These are phyloP conservation scores for Itoplectis maculator DNA, from an alignment of 2,888 invertebrate genomes.

Conservation along the genomic window DNA sequence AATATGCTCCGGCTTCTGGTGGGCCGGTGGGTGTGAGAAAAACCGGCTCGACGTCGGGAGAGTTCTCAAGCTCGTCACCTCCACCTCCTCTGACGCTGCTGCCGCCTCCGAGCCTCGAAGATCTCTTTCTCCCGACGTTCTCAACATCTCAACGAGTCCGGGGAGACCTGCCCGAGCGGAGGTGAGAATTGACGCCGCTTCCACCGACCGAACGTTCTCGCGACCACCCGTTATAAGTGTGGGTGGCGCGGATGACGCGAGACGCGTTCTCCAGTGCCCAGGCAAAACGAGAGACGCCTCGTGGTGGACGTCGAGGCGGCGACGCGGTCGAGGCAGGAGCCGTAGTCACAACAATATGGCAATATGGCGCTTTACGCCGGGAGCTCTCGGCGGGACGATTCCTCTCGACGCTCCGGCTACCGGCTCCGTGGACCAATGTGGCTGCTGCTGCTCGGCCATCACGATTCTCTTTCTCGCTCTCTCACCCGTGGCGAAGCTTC, in stretches of 20 bases:
- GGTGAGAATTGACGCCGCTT: slow-evolving; percentile 62
- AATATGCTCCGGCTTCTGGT: slow-evolving; percentile 24
- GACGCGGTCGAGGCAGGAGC: slow-evolving; percentile 36
- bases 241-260: slow-evolving; percentile 65
- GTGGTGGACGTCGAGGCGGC: no score
- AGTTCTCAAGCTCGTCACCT: slow-evolving; percentile 47
- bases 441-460: slow-evolving; percentile 26
- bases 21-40: slow-evolving; percentile 69
- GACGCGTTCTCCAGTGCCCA: slow-evolving; percentile 47
- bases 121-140: slow-evolving; percentile 26
- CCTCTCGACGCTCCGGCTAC: slow-evolving; percentile 47
- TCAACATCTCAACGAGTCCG: slow-evolving; percentile 32
- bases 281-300: slow-evolving; percentile 8
- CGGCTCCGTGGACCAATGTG: slow-evolving; percentile 49
- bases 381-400: slow-evolving; percentile 50
- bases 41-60: slow-evolving; percentile 65
- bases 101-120: no score
- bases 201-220: slow-evolving; percentile 15
- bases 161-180: slow-evolving; percentile 1
- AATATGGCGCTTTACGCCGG: slow-evolving; percentile 76
- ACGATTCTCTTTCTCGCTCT: slow-evolving; percentile 46
- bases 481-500: slow-evolving; percentile 42
- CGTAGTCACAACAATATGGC: slow-evolving; percentile 78
- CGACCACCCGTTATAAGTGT: slow-evolving; percentile 61
- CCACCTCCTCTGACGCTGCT: slow-evolving; percentile 53